A percentile compares a stretch with the other conserved stretches of the same genome.
These are phyloP conservation scores for Sitophilus oryzae DNA, from an alignment of 1,140 invertebrate species.

Conservation along the genomic window DNA sequence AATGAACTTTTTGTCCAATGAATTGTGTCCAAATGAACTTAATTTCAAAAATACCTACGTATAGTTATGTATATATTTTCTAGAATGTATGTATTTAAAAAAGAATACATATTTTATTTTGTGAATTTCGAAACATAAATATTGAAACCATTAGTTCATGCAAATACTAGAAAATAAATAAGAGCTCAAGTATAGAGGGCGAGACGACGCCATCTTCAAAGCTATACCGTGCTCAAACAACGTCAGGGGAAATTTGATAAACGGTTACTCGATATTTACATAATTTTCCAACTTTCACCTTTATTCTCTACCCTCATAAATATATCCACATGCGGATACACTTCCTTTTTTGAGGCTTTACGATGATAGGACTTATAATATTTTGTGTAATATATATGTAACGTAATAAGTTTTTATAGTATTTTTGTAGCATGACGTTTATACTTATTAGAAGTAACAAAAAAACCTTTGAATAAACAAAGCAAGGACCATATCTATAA, in stretches of 20 bases:
- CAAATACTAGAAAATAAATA: constrained; percentile 14
- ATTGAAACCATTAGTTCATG: constrained; percentile 3
- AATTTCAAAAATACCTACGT: no score
- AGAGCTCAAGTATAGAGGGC: constrained; percentile 2
- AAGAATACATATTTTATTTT: no score
- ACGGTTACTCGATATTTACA: constrained; percentile 23
- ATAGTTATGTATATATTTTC: no score
- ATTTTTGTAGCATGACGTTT: no score
- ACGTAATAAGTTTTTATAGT: neutral
- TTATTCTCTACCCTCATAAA: constrained; percentile 15
- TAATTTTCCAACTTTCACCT: constrained; percentile 27
- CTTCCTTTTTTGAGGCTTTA: neutral
- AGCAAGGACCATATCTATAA: no score
- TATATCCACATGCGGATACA: constrained; percentile 11
- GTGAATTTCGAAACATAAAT: neutral
- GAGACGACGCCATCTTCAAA: constrained; percentile 11
- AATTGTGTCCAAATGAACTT: neutral
- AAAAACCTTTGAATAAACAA: no score
- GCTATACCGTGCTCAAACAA: constrained; percentile 20
- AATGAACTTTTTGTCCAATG: no score
- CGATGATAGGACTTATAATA: neutral
- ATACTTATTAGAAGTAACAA: no score
- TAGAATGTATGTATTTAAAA: no score
- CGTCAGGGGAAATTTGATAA: constrained; percentile 23
- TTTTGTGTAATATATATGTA: neutral